Base-by-base conservation (phyloP, 2,888 invertebrate species). In the Acanthacorydalis orientalis region DNA sequence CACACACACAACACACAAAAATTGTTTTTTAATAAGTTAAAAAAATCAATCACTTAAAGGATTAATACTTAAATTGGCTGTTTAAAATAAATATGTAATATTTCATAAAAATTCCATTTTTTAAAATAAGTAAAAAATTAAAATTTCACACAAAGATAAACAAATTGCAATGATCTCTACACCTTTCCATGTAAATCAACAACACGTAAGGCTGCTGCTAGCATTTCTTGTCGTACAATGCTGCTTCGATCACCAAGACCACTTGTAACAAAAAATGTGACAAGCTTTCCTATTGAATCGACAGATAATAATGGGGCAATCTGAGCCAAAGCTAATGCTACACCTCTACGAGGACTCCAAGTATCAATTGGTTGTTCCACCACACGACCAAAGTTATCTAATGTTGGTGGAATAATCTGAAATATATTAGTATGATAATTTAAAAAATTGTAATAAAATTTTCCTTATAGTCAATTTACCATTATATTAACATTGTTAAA, bases 121-220 rank as follows among this genome's bases (percentile, higher is more conserved):
- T n/a, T n/a, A n/a, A n/a, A n/a, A n/a, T n/a, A n/a, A n/a, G n/a
- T n/a, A n/a, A n/a, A n/a, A n/a, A n/a, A n/a, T n/a, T n/a, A n/a
- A n/a, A n/a, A n/a, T n/a, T n/a, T n/a, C n/a, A n/a, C n/a, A n/a
- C n/a, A n/a, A n/a, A n/a, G n/a, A n/a, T n/a, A n/a, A n/a, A n/a
- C n/a, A n/a, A n/a, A n/a, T n/a, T n/a, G n/a, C n/a, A n/a, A n/a
- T n/a, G 31, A 43, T 14, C 23, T 42, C 14, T 12, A 15, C 14
- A 81, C 83, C 71, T 91, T 92, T 32, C 97, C 97, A 66, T 97
- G 95, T 47, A 85, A 69, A 61, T 93, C 87, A 2, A 97, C 89
- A 50, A 89, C 79, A 44, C 83, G 83, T 54, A 93, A 76, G n/a
- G 96, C 95, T 11, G 96, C 92, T 52, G 82, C 81, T 49, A 95